Percentiles rank a stretch among this genome's conserved stretches.
These are phyloP conservation scores for Drosophila anomalata DNA, from an alignment of 2,888 invertebrate genomes.

Conservation along the genomic window DNA sequence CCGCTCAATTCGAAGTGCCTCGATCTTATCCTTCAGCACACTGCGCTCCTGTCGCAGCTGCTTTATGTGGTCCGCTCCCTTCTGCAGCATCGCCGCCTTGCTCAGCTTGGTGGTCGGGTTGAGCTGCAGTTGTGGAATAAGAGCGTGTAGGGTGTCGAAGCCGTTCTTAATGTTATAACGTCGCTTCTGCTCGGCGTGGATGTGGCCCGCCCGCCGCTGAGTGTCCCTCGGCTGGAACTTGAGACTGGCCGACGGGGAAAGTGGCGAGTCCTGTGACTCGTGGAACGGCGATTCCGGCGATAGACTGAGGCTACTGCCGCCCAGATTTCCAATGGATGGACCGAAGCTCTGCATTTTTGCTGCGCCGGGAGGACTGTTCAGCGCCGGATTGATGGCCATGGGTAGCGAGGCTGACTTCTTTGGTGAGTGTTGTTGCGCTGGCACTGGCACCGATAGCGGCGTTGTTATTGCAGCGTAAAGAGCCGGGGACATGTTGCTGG, in stretches of 20 bases:
- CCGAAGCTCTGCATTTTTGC: slow-evolving; percentile 75
- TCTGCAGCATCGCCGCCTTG: slow-evolving; percentile 98
- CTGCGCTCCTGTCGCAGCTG: slow-evolving; percentile 93
- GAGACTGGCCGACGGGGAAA: slow-evolving; percentile 85
- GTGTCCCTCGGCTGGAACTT: slow-evolving; percentile 85
- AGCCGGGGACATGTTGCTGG: slow-evolving; percentile 46
- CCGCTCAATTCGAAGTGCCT: slow-evolving; percentile 93
- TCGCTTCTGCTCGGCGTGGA: slow-evolving; percentile 97
- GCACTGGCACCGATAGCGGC: slow-evolving; percentile 54
- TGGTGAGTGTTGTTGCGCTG: slow-evolving; percentile 76
- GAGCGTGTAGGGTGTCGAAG: slow-evolving; percentile 95
- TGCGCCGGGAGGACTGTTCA: slow-evolving; percentile 78
- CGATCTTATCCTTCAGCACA: slow-evolving; percentile 95
- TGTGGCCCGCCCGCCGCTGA: slow-evolving; percentile 94
- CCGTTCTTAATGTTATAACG: slow-evolving; percentile 98
- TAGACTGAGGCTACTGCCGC: slow-evolving; percentile 68
- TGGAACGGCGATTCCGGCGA: slow-evolving; percentile 83
- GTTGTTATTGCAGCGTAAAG: slow-evolving; percentile 50
- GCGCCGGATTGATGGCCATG: slow-evolving; percentile 67
- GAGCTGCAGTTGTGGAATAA: slow-evolving; percentile 95
- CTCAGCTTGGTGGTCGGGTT: slow-evolving; percentile 96
- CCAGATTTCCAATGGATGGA: slow-evolving; percentile 39
- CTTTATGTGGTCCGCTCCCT: slow-evolving; percentile 97
- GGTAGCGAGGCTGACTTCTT: slow-evolving; percentile 83
- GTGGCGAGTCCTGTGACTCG: slow-evolving; percentile 84